Percentiles rank a stretch among this genome's conserved stretches.
These are phyloP conservation scores for Dendrolimus houi DNA, from an alignment of 2,888 invertebrate species.

Conservation along the genomic window DNA sequence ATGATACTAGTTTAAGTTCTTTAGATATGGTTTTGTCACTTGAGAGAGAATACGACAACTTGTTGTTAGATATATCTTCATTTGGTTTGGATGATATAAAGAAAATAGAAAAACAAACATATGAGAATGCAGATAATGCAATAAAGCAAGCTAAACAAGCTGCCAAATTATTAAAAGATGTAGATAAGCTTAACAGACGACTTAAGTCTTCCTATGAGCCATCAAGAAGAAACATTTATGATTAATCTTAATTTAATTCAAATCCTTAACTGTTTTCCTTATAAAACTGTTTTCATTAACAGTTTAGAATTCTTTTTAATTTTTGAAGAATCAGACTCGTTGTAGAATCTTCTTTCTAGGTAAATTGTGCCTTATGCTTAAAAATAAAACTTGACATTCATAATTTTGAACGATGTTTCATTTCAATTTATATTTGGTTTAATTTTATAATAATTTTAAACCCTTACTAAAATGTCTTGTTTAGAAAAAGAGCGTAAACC, in stretches of 20 bases:
- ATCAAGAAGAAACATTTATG: slow-evolving; percentile 24
- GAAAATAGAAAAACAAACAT: slow-evolving; percentile 53
- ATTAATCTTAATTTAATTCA: slow-evolving; percentile 3
- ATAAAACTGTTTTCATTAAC: too few species aligned
- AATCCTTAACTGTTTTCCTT: too few species aligned
- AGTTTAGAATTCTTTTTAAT: not conserved
- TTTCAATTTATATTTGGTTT: slow-evolving; percentile 1
- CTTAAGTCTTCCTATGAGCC: slow-evolving; percentile 57
- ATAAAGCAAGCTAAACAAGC: slow-evolving; percentile 52
- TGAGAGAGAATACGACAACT: slow-evolving; percentile 67
- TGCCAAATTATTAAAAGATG: slow-evolving; percentile 49
- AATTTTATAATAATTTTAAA: not conserved
- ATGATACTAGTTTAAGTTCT: slow-evolving; percentile 76
- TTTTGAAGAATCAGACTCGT: not conserved
- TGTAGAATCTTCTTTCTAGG: not conserved
- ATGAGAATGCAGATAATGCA: slow-evolving; percentile 41
- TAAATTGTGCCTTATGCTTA: not conserved
- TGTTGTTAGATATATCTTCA: slow-evolving; percentile 54
- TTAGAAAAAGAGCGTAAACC: slow-evolving; percentile 50
- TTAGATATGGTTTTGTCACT: slow-evolving; percentile 78
- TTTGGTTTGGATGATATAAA: slow-evolving; percentile 52
- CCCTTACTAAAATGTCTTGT: slow-evolving; percentile 35
- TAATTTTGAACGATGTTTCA: not conserved
- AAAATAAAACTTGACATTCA: not conserved
- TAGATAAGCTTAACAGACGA: slow-evolving; percentile 55